Percentiles rank a stretch among this genome's conserved stretches.
phyloP scores from a whole-genome alignment of 1,140 invertebrate species.

The Phortica variegata region DNA sequence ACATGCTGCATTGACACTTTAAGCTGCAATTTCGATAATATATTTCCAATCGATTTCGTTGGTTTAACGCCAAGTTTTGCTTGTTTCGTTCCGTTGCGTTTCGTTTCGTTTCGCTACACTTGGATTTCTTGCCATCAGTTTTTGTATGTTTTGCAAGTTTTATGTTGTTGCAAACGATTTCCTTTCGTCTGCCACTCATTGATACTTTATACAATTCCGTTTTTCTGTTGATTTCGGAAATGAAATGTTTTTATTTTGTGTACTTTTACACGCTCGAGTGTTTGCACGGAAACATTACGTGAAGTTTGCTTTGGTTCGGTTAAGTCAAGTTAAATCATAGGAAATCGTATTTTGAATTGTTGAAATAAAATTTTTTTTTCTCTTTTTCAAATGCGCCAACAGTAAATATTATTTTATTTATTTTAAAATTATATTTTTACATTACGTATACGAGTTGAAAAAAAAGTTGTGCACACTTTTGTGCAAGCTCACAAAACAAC shows the following conservation, averaged over 20 bases:
- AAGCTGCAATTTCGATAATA: constrained; percentile 56
- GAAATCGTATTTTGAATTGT: too few species aligned
- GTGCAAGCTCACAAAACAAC: too few species aligned
- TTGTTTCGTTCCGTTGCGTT: constrained; percentile 10
- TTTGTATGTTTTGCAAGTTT: constrained; percentile 11
- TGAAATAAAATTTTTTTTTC: too few species aligned
- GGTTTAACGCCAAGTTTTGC: constrained; percentile 53
- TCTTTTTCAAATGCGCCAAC: too few species aligned
- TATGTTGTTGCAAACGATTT: background rate
- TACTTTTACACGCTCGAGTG: constrained; percentile 43
- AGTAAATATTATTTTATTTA: too few species aligned
- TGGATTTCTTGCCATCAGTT: background rate
- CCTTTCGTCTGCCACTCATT: background rate
- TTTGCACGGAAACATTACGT: too few species aligned
- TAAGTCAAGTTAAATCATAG: too few species aligned
- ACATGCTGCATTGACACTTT: constrained; percentile 48
- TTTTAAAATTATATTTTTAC: too few species aligned
- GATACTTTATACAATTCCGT: background rate
- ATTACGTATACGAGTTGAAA: too few species aligned
- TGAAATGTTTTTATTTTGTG: constrained; percentile 8
- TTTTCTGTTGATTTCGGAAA: background rate
- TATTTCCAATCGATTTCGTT: constrained; percentile 54
- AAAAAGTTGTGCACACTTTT: background rate
- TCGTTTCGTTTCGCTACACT: background rate
- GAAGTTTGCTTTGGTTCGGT: too few species aligned